Evolutionary conservation across 2,113 vertebrate genomes (phyloP).

Genomic region (Ibidorhyncha struthersii): DNA sequence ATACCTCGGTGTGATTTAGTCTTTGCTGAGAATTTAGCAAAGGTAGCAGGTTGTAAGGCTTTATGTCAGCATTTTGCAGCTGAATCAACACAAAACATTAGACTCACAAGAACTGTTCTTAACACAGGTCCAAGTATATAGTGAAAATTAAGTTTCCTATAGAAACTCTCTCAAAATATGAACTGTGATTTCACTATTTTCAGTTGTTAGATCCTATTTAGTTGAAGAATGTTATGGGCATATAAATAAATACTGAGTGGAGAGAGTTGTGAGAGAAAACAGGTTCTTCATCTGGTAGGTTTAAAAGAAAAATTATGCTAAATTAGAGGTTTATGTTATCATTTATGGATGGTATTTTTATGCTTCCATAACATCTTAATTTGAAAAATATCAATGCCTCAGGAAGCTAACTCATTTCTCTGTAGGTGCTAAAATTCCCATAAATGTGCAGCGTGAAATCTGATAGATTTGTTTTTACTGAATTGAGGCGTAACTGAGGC

Average conservation of each 20-base stretch:
- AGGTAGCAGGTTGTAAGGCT: neutral
- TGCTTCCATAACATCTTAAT: neutral
- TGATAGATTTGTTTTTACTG: neutral
- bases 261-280: neutral
- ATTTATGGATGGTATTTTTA: constrained; percentile 4
- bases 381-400: neutral
- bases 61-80: neutral
- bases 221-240: neutral
- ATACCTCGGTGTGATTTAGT: neutral
- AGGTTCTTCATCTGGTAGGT: neutral
- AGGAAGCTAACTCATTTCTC: neutral
- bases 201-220: neutral
- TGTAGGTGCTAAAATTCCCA: constrained; percentile 13
- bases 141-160: neutral
- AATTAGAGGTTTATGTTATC: neutral
- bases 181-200: neutral
- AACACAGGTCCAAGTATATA: neutral
- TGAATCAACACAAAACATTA: neutral
- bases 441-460: neutral
- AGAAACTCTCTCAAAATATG: neutral
- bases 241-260: neutral
- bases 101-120: neutral
- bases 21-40: neutral
- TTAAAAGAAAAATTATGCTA: neutral
- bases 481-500: neutral